A percentile compares a stretch with the other conserved stretches of the same genome.
phyloP scores from a whole-genome alignment of 2,113 vertebrate species.

The Nematolebias whitei region DNA sequence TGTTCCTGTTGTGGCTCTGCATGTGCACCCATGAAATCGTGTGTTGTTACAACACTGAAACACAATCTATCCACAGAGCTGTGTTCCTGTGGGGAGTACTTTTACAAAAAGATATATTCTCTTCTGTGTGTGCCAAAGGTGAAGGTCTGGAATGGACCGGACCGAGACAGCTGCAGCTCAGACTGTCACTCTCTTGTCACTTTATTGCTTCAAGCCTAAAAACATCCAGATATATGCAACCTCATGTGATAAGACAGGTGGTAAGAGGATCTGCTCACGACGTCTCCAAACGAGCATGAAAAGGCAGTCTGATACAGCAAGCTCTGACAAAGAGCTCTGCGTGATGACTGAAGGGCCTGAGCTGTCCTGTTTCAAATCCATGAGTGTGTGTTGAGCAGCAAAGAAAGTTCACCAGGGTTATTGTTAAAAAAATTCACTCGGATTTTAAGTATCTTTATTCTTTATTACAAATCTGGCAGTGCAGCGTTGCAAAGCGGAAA shows the following conservation, averaged over 20 bases:
- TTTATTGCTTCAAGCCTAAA: conserved; percentile 57
- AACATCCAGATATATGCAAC: conserved; percentile 59
- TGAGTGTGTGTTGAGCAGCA: not conserved
- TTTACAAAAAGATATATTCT: not conserved
- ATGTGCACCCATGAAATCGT: conserved; percentile 19
- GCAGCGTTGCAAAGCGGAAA: not conserved
- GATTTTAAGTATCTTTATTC: not conserved
- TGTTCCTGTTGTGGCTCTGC: conserved; percentile 34
- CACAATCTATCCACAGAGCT: conserved; percentile 6
- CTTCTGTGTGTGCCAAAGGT: conserved; percentile 30
- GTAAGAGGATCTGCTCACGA: conserved; percentile 62
- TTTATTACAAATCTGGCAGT: not conserved
- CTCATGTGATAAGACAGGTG: conserved; percentile 67
- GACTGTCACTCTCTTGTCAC: conserved; percentile 67
- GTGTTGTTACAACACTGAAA: conserved; percentile 7
- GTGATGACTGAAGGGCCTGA: conserved; percentile 40
- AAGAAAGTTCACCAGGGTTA: not conserved
- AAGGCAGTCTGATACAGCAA: conserved; percentile 31
- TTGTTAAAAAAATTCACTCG: too few relatives aligned
- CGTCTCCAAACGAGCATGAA: conserved; percentile 59
- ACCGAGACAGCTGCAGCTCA: conserved; percentile 76
- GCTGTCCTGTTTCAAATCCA: conserved; percentile 12
- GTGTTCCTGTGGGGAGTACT: conserved; percentile 3
- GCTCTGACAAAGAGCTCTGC: conserved; percentile 12
- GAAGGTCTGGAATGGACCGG: conserved; percentile 54